Percentiles rank a stretch among this genome's conserved stretches.
Evolutionary conservation across 2,888 invertebrate species (phyloP).

Genomic region (Conomelus anceps): DNA sequence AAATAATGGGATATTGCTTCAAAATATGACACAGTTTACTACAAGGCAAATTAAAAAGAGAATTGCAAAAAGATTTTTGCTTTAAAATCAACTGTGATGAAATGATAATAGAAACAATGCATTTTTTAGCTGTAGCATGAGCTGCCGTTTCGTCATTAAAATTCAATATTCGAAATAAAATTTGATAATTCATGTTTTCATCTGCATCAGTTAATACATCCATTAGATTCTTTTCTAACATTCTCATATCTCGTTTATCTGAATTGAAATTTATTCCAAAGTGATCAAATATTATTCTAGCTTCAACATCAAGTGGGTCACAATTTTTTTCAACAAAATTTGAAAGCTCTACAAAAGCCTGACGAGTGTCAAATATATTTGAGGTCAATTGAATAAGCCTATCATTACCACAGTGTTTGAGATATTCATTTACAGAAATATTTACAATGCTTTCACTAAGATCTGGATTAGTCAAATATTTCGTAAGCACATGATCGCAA

Average conservation of each 20-base stretch:
- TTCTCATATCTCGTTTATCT: background rate
- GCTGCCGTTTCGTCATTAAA: background rate
- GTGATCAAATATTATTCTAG: background rate
- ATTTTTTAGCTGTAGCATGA: background rate
- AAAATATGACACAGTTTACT: background rate
- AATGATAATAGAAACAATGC: background rate
- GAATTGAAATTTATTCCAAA: background rate
- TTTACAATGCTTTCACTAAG: constrained; percentile 40
- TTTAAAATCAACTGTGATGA: background rate
- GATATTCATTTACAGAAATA: constrained; percentile 43
- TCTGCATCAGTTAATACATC: background rate
- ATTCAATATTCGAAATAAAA: background rate
- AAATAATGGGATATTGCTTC: background rate
- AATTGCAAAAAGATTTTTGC: background rate
- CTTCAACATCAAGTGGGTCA: background rate
- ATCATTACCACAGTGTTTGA: background rate
- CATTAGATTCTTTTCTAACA: background rate
- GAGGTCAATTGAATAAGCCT: background rate
- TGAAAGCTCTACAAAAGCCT: background rate
- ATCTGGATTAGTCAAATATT: constrained; percentile 41
- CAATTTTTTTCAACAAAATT: background rate
- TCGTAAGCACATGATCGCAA: constrained; percentile 45
- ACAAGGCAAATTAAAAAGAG: background rate
- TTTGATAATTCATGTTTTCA: background rate
- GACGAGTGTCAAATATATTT: background rate